These are phyloP conservation scores for Schizopygopsis malacanthus DNA, from an alignment of 2,797 vertebrate genomes.

Conservation along the genomic window DNA sequence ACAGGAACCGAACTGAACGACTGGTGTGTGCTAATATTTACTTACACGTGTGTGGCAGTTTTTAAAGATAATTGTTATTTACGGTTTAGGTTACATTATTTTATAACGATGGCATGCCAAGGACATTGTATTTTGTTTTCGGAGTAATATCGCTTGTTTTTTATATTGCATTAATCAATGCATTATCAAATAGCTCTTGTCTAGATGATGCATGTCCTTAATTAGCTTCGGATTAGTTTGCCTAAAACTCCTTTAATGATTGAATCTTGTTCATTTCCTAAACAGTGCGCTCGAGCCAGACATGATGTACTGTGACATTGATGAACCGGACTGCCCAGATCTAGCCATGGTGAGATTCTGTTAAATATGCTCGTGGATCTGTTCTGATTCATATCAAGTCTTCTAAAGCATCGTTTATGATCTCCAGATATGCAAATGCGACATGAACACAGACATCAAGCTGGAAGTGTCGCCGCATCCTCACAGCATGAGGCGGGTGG, in stretches of 20 bases:
- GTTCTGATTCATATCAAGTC: not conserved
- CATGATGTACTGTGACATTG: not conserved
- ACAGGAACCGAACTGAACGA: not conserved
- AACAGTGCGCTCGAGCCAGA: constrained; percentile 21
- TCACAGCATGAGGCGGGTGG: constrained; percentile 30
- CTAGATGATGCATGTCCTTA: not conserved
- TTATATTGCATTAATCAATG: not conserved
- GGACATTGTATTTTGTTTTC: constrained; percentile 44
- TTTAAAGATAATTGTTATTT: too few relatives aligned
- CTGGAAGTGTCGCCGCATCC: constrained; percentile 53
- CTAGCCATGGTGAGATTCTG: constrained; percentile 34
- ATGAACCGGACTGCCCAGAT: constrained; percentile 43
- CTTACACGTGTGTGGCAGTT: too few relatives aligned
- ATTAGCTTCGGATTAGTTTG: not conserved
- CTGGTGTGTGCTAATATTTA: constrained; percentile 20
- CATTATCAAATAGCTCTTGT: not conserved
- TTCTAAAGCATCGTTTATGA: not conserved
- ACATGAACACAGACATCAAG: constrained; percentile 27
- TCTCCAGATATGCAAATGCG: constrained; percentile 34
- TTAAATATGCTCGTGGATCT: not conserved
- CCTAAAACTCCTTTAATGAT: not conserved
- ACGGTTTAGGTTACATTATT: too few relatives aligned
- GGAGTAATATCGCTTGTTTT: constrained; percentile 45
- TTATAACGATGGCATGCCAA: constrained; percentile 51
- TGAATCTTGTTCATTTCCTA: not conserved